A percentile compares a stretch with the other conserved stretches of the same genome.
Conservation (phyloP, 37 sponge, comb jelly and placozoan genomes). For the Diacarnus erythraeanus region DNA sequence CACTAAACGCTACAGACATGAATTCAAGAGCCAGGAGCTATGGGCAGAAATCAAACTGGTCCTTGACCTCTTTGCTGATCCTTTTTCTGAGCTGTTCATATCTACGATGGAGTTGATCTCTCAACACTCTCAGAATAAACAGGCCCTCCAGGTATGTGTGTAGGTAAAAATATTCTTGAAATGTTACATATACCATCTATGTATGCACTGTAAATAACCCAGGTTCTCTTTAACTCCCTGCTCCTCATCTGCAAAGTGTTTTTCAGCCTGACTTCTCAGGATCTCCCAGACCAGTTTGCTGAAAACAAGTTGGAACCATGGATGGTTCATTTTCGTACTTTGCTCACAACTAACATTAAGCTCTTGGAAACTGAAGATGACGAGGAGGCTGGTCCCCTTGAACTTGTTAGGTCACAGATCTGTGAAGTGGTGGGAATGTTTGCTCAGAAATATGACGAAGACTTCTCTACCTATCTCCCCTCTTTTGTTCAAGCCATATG, state of each 20-base stretch:
- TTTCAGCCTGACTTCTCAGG: slow-evolving; percentile 86
- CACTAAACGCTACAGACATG: slow-evolving; percentile 92
- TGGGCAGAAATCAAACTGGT: slow-evolving; percentile 95
- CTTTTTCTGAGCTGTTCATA: slow-evolving; percentile 82
- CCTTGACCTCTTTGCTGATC: slow-evolving; percentile 81
- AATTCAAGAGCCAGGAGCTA: slow-evolving; percentile 92
- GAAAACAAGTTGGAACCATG: slow-evolving; percentile 93
- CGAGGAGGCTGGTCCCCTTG: slow-evolving; percentile 87
- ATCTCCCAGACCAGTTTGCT: slow-evolving; percentile 97
- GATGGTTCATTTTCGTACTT: slow-evolving; percentile 86
- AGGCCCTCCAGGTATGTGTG: slow-evolving; percentile 62
- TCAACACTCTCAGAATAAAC: slow-evolving; percentile 67
- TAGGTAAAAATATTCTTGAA: not conserved
- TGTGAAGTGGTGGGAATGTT: slow-evolving; percentile 87
- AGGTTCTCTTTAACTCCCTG: slow-evolving; percentile 90
- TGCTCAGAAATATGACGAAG: slow-evolving; percentile 99
- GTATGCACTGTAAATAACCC: too few relatives aligned
- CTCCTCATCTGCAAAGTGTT: slow-evolving; percentile 92
- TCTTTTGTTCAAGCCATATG: slow-evolving; percentile 89
- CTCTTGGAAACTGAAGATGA: slow-evolving; percentile 87
- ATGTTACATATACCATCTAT: too few relatives aligned
- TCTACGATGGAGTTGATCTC: slow-evolving; percentile 78
- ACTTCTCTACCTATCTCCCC: slow-evolving; percentile 83
- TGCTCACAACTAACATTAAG: slow-evolving; percentile 81
- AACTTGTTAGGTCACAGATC: slow-evolving; percentile 92